These are phyloP conservation scores for Lepas anatifera DNA, from an alignment of 2,888 invertebrate species.

Conservation along the genomic window DNA sequence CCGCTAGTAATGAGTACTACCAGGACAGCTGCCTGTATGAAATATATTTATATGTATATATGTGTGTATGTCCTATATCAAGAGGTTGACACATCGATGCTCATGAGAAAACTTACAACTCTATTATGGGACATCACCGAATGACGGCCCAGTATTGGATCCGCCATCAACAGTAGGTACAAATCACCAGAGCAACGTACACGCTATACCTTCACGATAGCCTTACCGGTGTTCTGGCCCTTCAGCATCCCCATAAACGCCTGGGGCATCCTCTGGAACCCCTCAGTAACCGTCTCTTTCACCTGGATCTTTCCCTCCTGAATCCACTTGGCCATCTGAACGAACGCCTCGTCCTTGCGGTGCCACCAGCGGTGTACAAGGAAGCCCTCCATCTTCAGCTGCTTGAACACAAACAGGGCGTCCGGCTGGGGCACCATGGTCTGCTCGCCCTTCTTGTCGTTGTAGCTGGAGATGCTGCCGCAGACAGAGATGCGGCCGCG, in stretches of 20 bases:
- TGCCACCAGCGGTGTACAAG: constrained; percentile 42
- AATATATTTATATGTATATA: no score
- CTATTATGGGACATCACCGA: no score
- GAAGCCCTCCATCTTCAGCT: constrained; percentile 53
- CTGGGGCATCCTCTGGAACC: constrained; percentile 58
- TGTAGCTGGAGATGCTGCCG: constrained; percentile 52
- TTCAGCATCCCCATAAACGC: constrained; percentile 50
- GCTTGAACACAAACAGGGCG: constrained; percentile 31
- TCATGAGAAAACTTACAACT: no score
- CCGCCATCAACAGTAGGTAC: no score
- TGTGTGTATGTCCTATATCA: no score
- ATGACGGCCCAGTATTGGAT: no score
- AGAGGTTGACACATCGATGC: no score
- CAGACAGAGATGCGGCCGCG: constrained; percentile 50
- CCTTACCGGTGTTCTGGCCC: constrained; percentile 58
- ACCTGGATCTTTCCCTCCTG: constrained; percentile 52
- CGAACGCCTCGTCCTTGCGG: constrained; percentile 44
- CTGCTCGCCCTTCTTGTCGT: constrained; percentile 35
- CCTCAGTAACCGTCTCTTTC: constrained; percentile 53
- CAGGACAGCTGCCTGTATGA: no score
- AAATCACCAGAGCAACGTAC: no score
- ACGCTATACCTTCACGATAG: constrained; percentile 52
- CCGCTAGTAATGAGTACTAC: no score
- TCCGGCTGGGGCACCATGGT: not conserved
- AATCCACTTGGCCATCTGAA: constrained; percentile 49